phyloP scores from a whole-genome alignment of 2,797 vertebrate genomes.

The Epinephelus coioides region DNA sequence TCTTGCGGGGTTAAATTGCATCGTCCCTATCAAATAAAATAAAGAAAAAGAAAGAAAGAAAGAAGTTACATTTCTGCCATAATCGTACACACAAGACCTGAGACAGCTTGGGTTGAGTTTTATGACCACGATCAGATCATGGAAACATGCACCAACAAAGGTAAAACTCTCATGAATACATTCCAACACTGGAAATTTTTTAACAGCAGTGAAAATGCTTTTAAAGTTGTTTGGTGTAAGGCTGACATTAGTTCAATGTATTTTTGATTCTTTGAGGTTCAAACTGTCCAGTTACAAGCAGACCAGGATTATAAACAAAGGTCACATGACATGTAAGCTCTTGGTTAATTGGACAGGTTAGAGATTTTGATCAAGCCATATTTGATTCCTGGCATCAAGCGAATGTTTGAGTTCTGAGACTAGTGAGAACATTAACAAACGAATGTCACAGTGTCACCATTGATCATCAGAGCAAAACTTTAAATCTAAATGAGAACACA shows the following conservation, averaged over 20 bases:
- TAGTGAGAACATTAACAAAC: constrained; percentile 10
- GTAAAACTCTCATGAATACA: too few relatives aligned
- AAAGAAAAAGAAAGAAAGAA: too few relatives aligned
- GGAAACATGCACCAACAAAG: too few relatives aligned
- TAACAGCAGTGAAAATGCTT: too few relatives aligned
- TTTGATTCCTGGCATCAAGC: not conserved
- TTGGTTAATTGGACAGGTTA: not conserved
- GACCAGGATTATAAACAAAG: not conserved
- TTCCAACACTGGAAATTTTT: too few relatives aligned
- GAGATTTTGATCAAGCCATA: constrained; percentile 9
- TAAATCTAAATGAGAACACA: constrained; percentile 39
- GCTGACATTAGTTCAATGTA: not conserved
- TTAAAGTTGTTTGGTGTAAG: too few relatives aligned
- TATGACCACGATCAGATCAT: too few relatives aligned
- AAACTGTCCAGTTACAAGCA: not conserved
- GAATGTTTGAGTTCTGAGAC: constrained; percentile 6
- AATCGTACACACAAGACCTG: too few relatives aligned
- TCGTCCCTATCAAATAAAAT: too few relatives aligned
- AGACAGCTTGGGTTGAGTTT: too few relatives aligned
- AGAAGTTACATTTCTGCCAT: too few relatives aligned
- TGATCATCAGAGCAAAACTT: constrained; percentile 50
- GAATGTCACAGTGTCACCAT: not conserved
- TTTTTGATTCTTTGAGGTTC: not conserved
- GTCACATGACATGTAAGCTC: not conserved
- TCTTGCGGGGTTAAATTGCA: too few relatives aligned